A percentile compares a stretch with the other conserved stretches of the same genome.
Evolutionary conservation across 2,113 vertebrate species (phyloP).

Genomic region (Sula dactylatra): DNA sequence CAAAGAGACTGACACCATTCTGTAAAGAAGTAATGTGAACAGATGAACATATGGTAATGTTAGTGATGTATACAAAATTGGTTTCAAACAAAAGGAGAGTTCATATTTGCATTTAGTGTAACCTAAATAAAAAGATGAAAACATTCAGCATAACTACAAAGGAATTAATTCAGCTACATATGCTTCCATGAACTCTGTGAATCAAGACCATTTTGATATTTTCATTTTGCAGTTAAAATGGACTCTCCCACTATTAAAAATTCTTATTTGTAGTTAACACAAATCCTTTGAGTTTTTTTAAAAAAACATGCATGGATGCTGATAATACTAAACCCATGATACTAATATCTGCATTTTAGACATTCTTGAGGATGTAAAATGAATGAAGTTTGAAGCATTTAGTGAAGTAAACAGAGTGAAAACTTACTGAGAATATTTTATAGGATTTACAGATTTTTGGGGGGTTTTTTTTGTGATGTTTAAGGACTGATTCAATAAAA

Average conservation of each 20-base stretch:
- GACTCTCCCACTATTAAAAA: neutral
- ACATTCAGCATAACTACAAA: neutral
- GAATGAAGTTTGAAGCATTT: neutral
- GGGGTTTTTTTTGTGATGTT: neutral
- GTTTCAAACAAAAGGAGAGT: neutral
- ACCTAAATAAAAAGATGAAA: neutral
- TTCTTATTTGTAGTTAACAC: neutral
- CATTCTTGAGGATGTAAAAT: neutral
- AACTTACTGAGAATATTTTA: neutral
- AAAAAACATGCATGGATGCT: neutral
- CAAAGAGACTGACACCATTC: neutral
- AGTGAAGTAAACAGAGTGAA: neutral
- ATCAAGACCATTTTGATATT: neutral
- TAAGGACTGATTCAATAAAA: neutral
- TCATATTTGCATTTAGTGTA: neutral
- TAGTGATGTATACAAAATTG: neutral
- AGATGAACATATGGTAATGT: no score
- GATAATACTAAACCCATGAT: neutral
- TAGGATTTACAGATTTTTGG: neutral
- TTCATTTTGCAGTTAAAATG: neutral
- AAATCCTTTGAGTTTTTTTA: neutral
- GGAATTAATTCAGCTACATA: neutral
- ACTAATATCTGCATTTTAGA: neutral
- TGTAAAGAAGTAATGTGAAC: neutral
- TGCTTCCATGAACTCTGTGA: neutral